Evolutionary conservation across 2,797 vertebrate genomes (phyloP).

Genomic region (Cryptoprocta ferox): DNA sequence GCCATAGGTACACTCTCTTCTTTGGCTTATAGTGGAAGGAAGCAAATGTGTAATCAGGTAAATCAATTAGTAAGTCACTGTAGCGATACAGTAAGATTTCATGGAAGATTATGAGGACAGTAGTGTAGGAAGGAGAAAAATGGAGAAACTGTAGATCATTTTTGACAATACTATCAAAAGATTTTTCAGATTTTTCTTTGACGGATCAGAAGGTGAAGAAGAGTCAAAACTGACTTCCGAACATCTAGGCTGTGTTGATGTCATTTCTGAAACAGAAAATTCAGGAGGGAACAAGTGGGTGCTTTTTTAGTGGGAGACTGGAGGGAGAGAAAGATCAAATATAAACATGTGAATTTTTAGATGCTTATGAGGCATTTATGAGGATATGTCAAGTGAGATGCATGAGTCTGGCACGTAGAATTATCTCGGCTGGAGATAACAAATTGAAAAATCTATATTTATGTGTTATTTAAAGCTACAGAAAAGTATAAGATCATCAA

Average conservation of each 20-base stretch:
- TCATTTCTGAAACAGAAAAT: not conserved
- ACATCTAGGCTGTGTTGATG: not conserved
- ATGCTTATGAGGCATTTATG: conserved; percentile 3
- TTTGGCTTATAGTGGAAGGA: not conserved
- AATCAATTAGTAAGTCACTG: not conserved
- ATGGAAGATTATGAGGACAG: not conserved
- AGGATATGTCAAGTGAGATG: conserved; percentile 19
- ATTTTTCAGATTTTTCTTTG: not conserved
- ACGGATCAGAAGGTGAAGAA: not conserved
- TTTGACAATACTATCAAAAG: not conserved
- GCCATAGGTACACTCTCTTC: not conserved
- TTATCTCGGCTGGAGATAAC: conserved; percentile 18
- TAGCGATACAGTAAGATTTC: not conserved
- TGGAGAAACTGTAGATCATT: not conserved
- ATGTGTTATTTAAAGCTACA: not conserved
- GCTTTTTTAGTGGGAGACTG: not conserved
- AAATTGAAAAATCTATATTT: not conserved
- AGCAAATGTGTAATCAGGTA: not conserved
- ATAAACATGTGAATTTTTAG: conserved; percentile 16
- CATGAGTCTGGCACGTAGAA: conserved; percentile 23
- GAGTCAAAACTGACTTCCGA: not conserved
- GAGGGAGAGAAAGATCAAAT: not conserved
- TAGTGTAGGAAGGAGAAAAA: not conserved
- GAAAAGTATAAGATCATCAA: not conserved
- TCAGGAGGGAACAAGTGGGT: not conserved